Conservation (phyloP, 2,888 invertebrate species). For the Lasioglossum pauxillum region DNA sequence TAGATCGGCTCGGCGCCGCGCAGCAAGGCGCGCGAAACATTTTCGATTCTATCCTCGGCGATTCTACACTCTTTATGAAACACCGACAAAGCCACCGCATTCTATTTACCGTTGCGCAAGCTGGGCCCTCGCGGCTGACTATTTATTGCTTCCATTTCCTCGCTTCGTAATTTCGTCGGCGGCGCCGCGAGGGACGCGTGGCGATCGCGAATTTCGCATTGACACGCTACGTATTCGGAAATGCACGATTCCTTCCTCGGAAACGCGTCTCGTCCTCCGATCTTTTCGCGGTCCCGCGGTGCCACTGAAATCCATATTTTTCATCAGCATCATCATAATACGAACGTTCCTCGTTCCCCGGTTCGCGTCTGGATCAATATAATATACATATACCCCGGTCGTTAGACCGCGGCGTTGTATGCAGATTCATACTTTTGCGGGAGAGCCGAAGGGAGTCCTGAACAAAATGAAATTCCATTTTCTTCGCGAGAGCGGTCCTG, state of each 20-base stretch:
- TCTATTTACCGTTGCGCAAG: constrained; percentile 62
- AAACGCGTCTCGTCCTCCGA: background rate
- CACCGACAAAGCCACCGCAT: constrained; percentile 63
- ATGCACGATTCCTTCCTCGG: background rate
- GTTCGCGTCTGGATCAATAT: background rate
- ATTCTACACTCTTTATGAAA: constrained; percentile 47
- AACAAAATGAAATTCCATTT: constrained; percentile 2
- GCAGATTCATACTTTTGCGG: background rate
- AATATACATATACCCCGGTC: background rate
- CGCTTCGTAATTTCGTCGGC: constrained; percentile 60
- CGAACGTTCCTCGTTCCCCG: background rate
- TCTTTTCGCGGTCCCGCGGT: background rate
- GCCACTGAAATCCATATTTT: background rate
- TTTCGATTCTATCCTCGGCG: constrained; percentile 28
- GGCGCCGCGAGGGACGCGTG: constrained; percentile 34
- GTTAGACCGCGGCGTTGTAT: background rate
- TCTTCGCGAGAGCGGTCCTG: background rate
- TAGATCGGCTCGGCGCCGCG: background rate
- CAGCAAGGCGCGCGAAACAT: constrained; percentile 41
- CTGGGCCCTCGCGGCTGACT: constrained; percentile 42
- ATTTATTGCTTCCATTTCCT: constrained; percentile 58
- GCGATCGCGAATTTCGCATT: constrained; percentile 6
- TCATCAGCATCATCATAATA: background rate
- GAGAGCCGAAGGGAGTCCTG: background rate
- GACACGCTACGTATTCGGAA: background rate